Evolutionary conservation across 2,888 invertebrate genomes (phyloP).

Genomic region (Harpalus rubripes): DNA sequence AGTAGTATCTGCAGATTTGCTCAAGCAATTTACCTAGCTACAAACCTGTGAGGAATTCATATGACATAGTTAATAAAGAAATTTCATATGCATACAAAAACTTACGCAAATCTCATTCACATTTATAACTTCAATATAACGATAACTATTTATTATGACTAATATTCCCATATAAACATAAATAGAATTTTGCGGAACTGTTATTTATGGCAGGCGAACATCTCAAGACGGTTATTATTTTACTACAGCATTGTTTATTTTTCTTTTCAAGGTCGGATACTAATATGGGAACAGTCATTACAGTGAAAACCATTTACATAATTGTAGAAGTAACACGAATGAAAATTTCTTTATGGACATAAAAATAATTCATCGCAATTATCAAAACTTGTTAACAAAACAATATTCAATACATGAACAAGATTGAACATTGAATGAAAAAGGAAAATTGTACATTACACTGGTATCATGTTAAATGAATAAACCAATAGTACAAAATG

Average conservation of each 20-base stretch:
- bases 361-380: no score
- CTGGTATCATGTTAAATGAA: background rate
- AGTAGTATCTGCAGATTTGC: conserved; percentile 1
- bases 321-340: background rate
- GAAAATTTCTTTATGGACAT: background rate
- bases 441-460: background rate
- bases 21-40: background rate
- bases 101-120: background rate
- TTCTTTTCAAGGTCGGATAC: conserved; percentile 17
- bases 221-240: conserved; percentile 22
- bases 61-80: background rate
- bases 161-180: conserved; percentile 3
- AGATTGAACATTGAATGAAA: background rate
- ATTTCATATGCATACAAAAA: conserved; percentile 19
- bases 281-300: background rate
- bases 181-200: conserved; percentile 28
- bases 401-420: no score
- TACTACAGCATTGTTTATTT: conserved; percentile 18
- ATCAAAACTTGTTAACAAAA: no score
- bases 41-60: background rate
- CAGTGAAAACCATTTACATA: conserved; percentile 29
- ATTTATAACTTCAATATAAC: background rate
- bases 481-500: background rate
- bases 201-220: conserved; percentile 1
- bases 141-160: conserved; percentile 20